phyloP scores from a whole-genome alignment of 1,140 invertebrate species.

The Microplitis demolitor region DNA sequence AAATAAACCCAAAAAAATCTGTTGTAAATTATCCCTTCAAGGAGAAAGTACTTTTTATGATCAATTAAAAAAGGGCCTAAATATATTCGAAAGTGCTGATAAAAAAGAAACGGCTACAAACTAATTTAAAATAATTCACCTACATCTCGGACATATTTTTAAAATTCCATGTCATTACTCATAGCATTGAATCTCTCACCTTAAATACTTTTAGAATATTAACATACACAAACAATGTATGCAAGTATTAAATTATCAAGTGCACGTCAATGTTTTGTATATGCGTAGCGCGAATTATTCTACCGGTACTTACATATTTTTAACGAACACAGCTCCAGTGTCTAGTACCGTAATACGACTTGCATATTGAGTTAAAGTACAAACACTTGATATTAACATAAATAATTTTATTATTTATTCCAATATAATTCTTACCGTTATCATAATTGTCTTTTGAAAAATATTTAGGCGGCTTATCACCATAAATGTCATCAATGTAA shows the following conservation, averaged over 20 bases:
- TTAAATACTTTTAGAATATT: too few species aligned
- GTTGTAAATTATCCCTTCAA: neutral
- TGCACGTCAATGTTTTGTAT: neutral
- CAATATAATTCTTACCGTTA: neutral
- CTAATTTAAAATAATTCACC: neutral
- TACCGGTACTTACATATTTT: neutral
- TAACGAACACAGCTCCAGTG: neutral
- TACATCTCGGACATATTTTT: neutral
- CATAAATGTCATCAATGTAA: neutral
- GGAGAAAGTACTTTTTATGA: too few species aligned
- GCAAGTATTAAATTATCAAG: too few species aligned
- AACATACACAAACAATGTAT: too few species aligned
- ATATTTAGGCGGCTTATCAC: slow-evolving; percentile 11
- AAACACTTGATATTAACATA: neutral
- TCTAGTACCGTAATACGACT: neutral
- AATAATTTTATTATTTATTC: neutral
- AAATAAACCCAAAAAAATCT: neutral
- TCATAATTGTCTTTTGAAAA: neutral
- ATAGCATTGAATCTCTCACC: too few species aligned
- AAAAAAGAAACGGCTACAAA: too few species aligned
- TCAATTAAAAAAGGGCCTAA: too few species aligned
- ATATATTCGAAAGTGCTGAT: too few species aligned
- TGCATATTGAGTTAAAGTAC: neutral
- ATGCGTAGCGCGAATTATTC: neutral
- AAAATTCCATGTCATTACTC: neutral